phyloP scores from a whole-genome alignment of 2,113 vertebrate genomes.

The Miniopterus natalensis region DNA sequence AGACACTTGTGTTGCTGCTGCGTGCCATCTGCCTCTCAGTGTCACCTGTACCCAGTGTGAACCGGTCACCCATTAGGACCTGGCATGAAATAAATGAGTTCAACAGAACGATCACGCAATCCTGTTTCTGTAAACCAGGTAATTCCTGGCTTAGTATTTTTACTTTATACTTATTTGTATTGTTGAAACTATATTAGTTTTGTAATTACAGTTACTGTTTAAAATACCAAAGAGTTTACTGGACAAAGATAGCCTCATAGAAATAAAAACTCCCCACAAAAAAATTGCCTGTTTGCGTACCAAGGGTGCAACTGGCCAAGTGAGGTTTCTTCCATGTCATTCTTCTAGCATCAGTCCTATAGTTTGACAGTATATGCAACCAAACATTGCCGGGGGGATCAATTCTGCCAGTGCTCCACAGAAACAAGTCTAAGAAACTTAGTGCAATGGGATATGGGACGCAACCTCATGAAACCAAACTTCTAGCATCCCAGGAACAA shows the following conservation, averaged over 20 bases:
- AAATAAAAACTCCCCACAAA: background rate
- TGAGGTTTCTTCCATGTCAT: background rate
- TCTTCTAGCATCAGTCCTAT: background rate
- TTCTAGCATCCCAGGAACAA: background rate
- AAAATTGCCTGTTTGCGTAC: background rate
- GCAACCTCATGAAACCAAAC: background rate
- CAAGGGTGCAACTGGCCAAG: background rate
- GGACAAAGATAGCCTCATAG: background rate
- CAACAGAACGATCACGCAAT: background rate
- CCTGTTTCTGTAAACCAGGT: background rate
- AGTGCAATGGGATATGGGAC: fast-evolving
- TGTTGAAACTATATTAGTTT: background rate
- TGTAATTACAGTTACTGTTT: background rate
- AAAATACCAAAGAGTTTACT: background rate
- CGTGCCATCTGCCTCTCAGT: fast-evolving
- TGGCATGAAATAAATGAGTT: background rate
- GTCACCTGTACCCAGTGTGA: fast-evolving
- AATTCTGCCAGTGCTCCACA: background rate
- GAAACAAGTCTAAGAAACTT: background rate
- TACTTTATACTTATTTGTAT: background rate
- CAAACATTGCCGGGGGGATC: background rate
- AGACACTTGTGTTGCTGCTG: fast-evolving
- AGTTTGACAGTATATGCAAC: background rate
- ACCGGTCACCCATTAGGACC: background rate
- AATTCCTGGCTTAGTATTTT: background rate